phyloP scores from a whole-genome alignment of 2,113 vertebrate species.

The Trematomus loennbergii region DNA sequence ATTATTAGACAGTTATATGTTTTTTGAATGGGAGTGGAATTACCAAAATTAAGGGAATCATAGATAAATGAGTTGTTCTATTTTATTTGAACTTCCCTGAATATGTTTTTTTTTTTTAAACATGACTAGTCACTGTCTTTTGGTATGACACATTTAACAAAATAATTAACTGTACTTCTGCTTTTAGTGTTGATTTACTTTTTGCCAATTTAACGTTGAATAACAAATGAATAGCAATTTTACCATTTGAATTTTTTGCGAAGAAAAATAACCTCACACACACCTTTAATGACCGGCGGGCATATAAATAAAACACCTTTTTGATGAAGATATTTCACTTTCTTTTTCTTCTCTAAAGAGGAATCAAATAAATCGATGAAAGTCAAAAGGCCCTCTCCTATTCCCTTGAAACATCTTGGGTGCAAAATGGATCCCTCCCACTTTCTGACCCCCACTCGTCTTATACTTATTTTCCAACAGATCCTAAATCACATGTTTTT shows the following conservation, averaged over 20 bases:
- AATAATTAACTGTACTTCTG: neutral
- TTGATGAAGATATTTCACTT: neutral
- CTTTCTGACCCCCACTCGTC: neutral
- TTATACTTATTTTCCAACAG: constrained; percentile 3
- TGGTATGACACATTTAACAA: neutral
- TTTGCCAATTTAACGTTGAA: neutral
- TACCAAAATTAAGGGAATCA: neutral
- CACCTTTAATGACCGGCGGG: neutral
- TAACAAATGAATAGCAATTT: neutral
- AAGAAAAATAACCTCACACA: neutral
- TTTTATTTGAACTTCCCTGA: neutral
- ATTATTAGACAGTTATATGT: neutral
- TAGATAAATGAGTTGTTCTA: neutral
- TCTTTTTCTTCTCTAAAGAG: neutral
- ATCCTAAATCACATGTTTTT: neutral
- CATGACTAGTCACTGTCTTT: neutral
- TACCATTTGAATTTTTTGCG: neutral
- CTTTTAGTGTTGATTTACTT: neutral
- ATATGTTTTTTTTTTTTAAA: neutral
- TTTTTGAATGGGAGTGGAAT: neutral
- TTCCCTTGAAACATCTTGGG: too few relatives aligned
- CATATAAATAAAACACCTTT: neutral
- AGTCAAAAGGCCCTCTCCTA: neutral
- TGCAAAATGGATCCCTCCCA: too few relatives aligned
- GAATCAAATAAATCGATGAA: neutral